A percentile compares a stretch with the other conserved stretches of the same genome.
phyloP scores from a whole-genome alignment of 2,797 vertebrate species.

The Tauraco hartlaubi region DNA sequence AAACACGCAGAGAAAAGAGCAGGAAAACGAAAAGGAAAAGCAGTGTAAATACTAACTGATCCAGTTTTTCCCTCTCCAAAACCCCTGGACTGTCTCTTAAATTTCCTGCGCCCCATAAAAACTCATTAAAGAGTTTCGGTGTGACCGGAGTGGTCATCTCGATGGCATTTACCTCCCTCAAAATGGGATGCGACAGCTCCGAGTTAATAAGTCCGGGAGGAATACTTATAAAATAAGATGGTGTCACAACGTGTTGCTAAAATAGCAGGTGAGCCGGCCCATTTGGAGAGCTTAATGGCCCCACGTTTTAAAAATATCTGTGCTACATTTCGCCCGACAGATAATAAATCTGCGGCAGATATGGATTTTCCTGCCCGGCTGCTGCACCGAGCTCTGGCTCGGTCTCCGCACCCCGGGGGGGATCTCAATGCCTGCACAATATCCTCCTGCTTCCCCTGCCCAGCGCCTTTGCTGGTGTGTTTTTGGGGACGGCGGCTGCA shows the following conservation, averaged over 20 bases:
- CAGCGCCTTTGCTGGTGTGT: rapidly evolving
- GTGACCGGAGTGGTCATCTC: background rate
- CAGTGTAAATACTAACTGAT: background rate
- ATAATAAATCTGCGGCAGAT: constrained; percentile 7
- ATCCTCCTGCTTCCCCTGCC: background rate
- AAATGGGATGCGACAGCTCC: constrained; percentile 48
- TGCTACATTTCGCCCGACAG: background rate
- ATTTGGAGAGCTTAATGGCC: constrained; percentile 42
- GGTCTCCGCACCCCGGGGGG: rapidly evolving
- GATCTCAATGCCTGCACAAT: background rate
- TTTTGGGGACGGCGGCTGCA: background rate
- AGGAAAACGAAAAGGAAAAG: background rate
- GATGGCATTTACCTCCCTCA: constrained; percentile 18
- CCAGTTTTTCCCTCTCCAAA: background rate
- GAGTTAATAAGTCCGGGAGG: constrained; percentile 57
- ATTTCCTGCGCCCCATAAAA: background rate
- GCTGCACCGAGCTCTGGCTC: background rate
- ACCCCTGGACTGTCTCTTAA: background rate
- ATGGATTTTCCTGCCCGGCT: constrained; percentile 45
- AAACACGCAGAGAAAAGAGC: background rate
- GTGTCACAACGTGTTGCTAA: constrained; percentile 53
- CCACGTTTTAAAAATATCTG: constrained; percentile 48
- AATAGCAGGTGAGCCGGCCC: constrained; percentile 45
- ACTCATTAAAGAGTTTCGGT: background rate
- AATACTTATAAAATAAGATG: constrained; percentile 29